phyloP scores from a whole-genome alignment of 2,888 invertebrate species.

The Trichopria drosophilae region DNA sequence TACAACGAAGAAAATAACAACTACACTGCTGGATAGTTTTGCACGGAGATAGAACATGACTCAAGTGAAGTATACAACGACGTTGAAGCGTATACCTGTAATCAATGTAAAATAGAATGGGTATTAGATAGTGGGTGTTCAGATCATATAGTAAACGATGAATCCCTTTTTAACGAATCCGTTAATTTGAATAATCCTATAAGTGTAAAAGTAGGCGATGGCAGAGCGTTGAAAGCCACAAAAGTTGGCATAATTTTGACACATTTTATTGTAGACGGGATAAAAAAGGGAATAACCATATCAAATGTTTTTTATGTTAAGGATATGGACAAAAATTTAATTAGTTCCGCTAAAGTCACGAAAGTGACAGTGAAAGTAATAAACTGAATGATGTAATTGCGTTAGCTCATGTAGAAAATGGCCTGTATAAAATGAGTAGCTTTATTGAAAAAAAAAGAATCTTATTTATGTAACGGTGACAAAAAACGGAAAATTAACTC shows the following conservation, averaged over 20 bases:
- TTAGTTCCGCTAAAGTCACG: constrained; percentile 17
- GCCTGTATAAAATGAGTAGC: constrained; percentile 2
- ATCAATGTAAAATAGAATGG: constrained; percentile 1
- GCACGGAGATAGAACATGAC: constrained; percentile 1
- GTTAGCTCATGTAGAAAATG: constrained; percentile 26
- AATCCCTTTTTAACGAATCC: constrained; percentile 16
- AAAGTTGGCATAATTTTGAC: constrained; percentile 18
- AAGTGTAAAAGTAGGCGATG: constrained; percentile 25
- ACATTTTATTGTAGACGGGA: constrained; percentile 14
- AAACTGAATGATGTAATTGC: constrained; percentile 28
- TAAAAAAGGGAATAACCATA: constrained; percentile 6
- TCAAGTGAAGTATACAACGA: background rate
- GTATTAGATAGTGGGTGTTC: too few species aligned
- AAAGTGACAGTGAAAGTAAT: constrained; percentile 10
- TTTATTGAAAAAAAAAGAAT: too few species aligned
- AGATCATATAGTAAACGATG: constrained; percentile 23
- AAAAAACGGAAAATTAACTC: too few species aligned
- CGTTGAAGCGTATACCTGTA: constrained; percentile 2
- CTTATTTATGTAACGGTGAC: too few species aligned
- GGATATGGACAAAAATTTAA: too few species aligned
- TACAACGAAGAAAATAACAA: background rate
- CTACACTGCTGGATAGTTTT: background rate
- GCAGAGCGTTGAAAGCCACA: constrained; percentile 21
- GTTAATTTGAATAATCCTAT: constrained; percentile 17
- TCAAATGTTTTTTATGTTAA: too few species aligned